Percentiles rank a stretch among this genome's conserved stretches.
phyloP scores from a whole-genome alignment of 2,888 invertebrate species.

The Drosophila subsilvestris region DNA sequence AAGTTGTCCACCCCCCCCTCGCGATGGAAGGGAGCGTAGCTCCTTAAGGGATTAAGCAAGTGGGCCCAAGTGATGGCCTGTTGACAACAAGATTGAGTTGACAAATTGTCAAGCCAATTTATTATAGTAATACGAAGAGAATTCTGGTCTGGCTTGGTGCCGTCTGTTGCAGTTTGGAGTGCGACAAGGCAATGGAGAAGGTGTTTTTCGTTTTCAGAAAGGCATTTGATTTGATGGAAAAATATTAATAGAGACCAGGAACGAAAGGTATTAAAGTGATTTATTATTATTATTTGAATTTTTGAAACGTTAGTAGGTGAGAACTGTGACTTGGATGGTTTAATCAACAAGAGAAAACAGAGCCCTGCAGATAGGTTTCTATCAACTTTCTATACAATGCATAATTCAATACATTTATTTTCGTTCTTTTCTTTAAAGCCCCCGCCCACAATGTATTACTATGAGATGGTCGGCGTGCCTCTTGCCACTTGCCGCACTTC shows the following conservation, averaged over 20 bases:
- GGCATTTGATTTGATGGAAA: too few relatives aligned
- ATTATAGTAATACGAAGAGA: conserved; percentile 18
- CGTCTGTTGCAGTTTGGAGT: not conserved
- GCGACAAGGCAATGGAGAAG: too few relatives aligned
- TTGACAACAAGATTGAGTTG: conserved; percentile 61
- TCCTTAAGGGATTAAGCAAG: conserved; percentile 10
- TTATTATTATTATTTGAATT: too few relatives aligned
- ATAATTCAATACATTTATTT: not conserved
- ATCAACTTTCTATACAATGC: too few relatives aligned
- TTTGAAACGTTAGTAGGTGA: too few relatives aligned
- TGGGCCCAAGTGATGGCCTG: conserved; percentile 27
- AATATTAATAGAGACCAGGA: too few relatives aligned
- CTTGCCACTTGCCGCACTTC: not conserved
- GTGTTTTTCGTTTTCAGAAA: too few relatives aligned
- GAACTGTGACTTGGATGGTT: too few relatives aligned
- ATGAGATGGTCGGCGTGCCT: not conserved
- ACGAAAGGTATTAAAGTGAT: too few relatives aligned
- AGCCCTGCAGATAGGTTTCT: too few relatives aligned
- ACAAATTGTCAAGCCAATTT: conserved; percentile 59
- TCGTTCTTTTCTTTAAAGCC: not conserved
- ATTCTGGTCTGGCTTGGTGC: not conserved
- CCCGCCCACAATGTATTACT: not conserved
- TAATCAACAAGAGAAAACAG: too few relatives aligned
- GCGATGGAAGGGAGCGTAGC: conserved; percentile 1
- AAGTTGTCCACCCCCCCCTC: not conserved